Conservation (phyloP, 2,888 invertebrate species). For the Doris montereyensis region DNA sequence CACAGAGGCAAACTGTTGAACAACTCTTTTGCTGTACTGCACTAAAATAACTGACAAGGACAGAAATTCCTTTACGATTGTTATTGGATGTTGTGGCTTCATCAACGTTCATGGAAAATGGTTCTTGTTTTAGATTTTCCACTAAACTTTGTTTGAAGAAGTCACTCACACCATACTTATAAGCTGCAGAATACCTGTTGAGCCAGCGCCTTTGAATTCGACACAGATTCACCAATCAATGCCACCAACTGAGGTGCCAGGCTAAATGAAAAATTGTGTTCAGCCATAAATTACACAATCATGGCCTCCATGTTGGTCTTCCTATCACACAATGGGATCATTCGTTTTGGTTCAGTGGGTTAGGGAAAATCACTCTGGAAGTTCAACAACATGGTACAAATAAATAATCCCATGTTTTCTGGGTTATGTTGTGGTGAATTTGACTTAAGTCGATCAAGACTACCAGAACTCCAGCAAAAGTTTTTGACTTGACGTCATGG, state of each 20-base stretch:
- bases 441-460: too few species aligned
- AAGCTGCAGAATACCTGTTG: neutral
- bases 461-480: too few species aligned
- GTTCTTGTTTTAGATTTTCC: neutral
- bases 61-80: neutral
- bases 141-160: slow-evolving; percentile 2
- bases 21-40: neutral
- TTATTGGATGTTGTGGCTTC: slow-evolving; percentile 9
- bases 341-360: too few species aligned
- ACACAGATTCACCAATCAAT: neutral
- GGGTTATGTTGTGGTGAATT: too few species aligned
- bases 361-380: too few species aligned
- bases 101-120: slow-evolving; percentile 9
- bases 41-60: neutral
- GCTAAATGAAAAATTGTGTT: neutral
- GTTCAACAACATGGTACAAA: too few species aligned
- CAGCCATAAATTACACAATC: neutral
- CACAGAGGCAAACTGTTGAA: neutral
- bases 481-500: too few species aligned
- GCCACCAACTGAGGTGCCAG: neutral
- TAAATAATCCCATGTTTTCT: too few species aligned
- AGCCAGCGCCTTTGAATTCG: neutral
- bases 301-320: slow-evolving; percentile 6
- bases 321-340: neutral
- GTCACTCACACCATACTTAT: slow-evolving; percentile 16